These are phyloP conservation scores for Spea hammondii DNA, from an alignment of 2,797 vertebrate genomes.

Conservation along the genomic window DNA sequence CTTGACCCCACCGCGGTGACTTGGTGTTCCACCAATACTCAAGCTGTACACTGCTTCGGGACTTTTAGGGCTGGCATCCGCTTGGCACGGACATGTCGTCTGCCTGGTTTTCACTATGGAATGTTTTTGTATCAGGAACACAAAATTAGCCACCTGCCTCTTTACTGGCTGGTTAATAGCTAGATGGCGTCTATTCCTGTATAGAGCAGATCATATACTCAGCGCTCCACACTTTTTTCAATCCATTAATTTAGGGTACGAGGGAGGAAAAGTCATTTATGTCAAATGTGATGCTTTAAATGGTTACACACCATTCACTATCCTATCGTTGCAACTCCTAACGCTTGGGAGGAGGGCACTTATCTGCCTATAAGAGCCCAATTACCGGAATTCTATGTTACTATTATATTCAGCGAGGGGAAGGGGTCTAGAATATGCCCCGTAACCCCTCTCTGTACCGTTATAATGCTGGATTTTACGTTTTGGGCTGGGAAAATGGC, in stretches of 20 bases:
- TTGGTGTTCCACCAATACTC: not conserved
- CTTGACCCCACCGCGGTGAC: not conserved
- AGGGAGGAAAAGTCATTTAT: no score
- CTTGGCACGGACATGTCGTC: not conserved
- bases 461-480: conserved; percentile 35
- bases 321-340: not conserved
- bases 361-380: not conserved
- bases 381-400: conserved; percentile 15
- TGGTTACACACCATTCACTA: no score
- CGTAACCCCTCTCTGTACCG: conserved; percentile 23
- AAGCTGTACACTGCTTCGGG: not conserved
- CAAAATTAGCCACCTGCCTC: no score
- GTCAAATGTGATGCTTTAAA: no score
- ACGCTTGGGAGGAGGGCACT: not conserved
- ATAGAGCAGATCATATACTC: no score
- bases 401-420: not conserved
- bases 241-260: no score
- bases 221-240: no score
- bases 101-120: no score
- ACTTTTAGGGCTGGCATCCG: not conserved
- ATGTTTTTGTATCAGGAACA: no score
- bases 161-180: no score
- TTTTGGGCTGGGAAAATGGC: conserved; percentile 34
- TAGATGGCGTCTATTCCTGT: no score
- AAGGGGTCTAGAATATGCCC: conserved; percentile 8